Evolutionary conservation across 2,888 invertebrate species (phyloP).

Genomic region (Mimachlamys varia): DNA sequence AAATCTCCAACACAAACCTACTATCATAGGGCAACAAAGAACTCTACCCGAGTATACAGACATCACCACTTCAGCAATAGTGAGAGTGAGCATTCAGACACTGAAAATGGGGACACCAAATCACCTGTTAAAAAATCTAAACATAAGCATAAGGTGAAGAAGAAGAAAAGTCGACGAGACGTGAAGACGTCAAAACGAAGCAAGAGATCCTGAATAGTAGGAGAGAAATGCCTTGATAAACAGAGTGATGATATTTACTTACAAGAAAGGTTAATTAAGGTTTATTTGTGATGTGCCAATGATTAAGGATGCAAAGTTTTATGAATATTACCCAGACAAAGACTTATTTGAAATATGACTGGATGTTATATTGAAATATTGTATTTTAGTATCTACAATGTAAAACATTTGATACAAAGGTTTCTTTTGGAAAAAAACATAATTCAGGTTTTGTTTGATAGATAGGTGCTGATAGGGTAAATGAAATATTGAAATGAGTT

Average conservation of each 20-base stretch:
- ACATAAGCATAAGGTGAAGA: conserved; percentile 17
- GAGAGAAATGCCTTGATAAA: neutral
- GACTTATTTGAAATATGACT: neutral
- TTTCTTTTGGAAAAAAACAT: neutral
- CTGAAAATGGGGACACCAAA: neutral
- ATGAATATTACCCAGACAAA: neutral
- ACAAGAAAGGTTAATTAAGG: neutral
- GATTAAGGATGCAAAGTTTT: neutral
- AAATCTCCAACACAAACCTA: conserved; percentile 23
- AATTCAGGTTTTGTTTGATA: neutral
- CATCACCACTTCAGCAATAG: conserved; percentile 12
- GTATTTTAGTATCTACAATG: neutral
- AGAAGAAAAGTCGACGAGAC: neutral
- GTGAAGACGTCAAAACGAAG: neutral
- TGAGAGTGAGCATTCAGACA: conserved; percentile 15
- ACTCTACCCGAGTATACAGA: neutral
- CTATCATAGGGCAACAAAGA: neutral
- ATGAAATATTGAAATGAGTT: neutral
- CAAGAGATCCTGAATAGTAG: neutral
- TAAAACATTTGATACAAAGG: neutral
- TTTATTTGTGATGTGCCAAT: neutral
- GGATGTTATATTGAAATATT: neutral
- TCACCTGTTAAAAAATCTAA: neutral
- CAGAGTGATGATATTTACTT: neutral
- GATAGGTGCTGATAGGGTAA: neutral